These are phyloP conservation scores for Sciurus niger DNA, from an alignment of 2,113 vertebrate genomes.

Conservation along the genomic window DNA sequence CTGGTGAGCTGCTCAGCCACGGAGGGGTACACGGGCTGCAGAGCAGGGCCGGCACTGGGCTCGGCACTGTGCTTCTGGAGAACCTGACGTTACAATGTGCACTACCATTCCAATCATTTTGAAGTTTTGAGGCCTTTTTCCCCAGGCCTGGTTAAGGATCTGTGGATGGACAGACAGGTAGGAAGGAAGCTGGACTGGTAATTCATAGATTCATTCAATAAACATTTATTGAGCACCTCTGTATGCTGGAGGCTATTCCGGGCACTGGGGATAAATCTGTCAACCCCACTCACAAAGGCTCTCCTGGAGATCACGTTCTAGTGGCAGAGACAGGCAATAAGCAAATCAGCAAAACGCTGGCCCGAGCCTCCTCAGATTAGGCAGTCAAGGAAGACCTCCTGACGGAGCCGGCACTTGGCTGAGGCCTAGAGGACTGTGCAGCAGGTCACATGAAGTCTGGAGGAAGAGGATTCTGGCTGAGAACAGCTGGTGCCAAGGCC, in stretches of 20 bases:
- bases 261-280: neutral
- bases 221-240: neutral
- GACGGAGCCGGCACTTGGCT: neutral
- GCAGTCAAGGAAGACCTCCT: neutral
- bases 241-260: neutral
- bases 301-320: neutral
- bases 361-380: neutral
- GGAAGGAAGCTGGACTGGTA: neutral
- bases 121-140: too few relatives aligned
- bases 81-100: neutral
- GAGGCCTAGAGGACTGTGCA: neutral
- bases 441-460: neutral
- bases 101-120: constrained; percentile 68
- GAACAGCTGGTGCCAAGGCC: neutral
- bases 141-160: too few relatives aligned
- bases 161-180: too few relatives aligned
- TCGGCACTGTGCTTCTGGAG: constrained; percentile 85
- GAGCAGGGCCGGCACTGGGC: constrained; percentile 90
- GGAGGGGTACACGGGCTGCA: constrained; percentile 91
- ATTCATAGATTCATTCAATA: neutral
- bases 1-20: constrained; percentile 92
- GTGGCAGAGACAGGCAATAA: neutral
- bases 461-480: neutral
- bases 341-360: neutral
- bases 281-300: neutral